Evolutionary conservation across 2,888 invertebrate species (phyloP).

Genomic region (Hirudinaria manillensis): DNA sequence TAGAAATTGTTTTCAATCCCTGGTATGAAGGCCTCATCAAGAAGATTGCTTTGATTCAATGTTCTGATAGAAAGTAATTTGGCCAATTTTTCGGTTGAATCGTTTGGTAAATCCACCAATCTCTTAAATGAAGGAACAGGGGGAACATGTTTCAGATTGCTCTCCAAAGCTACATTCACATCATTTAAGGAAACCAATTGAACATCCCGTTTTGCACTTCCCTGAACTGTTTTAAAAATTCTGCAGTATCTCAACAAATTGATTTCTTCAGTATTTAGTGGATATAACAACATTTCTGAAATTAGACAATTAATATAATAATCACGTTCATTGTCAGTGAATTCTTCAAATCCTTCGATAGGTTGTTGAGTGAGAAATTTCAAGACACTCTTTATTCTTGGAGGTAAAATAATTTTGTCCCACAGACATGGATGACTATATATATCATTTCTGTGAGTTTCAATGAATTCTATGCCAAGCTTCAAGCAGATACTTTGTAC

Average conservation of each 20-base stretch:
- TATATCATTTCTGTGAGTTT: not conserved
- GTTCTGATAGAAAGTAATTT: not conserved
- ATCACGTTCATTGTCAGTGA: not conserved
- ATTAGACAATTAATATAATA: not conserved
- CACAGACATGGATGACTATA: conserved; percentile 22
- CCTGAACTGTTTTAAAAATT: conserved; percentile 26
- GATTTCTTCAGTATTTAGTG: not conserved
- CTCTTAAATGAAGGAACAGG: conserved; percentile 1
- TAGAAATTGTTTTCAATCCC: conserved; percentile 6
- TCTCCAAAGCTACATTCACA: not conserved
- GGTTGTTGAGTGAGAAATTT: not conserved
- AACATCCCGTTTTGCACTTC: not conserved
- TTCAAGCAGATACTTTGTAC: not conserved
- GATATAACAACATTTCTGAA: not conserved
- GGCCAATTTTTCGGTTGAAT: not conserved
- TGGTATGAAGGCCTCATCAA: conserved; percentile 4
- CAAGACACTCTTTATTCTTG: conserved; percentile 14
- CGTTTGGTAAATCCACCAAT: not conserved
- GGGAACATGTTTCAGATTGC: not conserved
- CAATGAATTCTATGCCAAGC: conserved; percentile 27
- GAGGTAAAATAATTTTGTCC: conserved; percentile 19
- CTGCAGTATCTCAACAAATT: not conserved
- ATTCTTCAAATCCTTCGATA: not conserved
- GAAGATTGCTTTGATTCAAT: not conserved
- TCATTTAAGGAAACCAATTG: conserved; percentile 4